Percentiles rank a stretch among this genome's conserved stretches.
Conservation (phyloP, 2,113 vertebrate species). For the Tetraodon nigroviridis region DNA sequence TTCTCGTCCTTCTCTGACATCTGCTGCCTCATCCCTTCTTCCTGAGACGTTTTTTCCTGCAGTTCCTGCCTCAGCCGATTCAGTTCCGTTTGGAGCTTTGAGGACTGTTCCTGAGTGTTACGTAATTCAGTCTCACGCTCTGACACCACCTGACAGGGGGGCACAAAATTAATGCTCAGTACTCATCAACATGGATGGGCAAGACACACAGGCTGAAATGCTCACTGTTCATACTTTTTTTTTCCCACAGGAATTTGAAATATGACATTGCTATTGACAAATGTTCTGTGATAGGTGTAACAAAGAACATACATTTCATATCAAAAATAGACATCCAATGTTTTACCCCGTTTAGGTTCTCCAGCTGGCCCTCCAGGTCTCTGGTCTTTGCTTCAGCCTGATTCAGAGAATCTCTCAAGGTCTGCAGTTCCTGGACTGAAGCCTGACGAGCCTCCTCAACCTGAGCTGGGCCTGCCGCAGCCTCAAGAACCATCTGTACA, state of each 20-base stretch:
- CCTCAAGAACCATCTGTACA: slow-evolving; percentile 78
- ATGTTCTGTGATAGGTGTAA: background rate
- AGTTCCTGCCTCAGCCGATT: slow-evolving; percentile 84
- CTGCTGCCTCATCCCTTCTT: slow-evolving; percentile 87
- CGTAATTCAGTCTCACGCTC: slow-evolving; percentile 85
- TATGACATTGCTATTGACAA: no score
- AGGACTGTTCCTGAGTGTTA: slow-evolving; percentile 81
- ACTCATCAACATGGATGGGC: no score
- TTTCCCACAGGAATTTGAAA: background rate
- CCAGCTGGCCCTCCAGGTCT: slow-evolving; percentile 82
- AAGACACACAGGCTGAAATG: background rate
- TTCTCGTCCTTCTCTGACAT: slow-evolving; percentile 93
- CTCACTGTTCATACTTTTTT: background rate
- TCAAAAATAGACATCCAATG: background rate
- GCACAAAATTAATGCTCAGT: background rate
- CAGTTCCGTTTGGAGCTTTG: slow-evolving; percentile 83
- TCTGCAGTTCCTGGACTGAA: slow-evolving; percentile 86
- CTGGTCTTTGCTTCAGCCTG: slow-evolving; percentile 82
- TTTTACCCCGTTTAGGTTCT: slow-evolving; percentile 84
- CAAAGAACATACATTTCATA: background rate
- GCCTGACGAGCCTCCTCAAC: slow-evolving; percentile 83
- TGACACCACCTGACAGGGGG: slow-evolving; percentile 70
- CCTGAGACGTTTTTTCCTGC: slow-evolving; percentile 83
- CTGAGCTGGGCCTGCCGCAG: slow-evolving; percentile 76
- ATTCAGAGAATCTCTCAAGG: slow-evolving; percentile 78